Base-by-base conservation (phyloP, 2,797 vertebrate species). In the Thunnus albacares region DNA sequence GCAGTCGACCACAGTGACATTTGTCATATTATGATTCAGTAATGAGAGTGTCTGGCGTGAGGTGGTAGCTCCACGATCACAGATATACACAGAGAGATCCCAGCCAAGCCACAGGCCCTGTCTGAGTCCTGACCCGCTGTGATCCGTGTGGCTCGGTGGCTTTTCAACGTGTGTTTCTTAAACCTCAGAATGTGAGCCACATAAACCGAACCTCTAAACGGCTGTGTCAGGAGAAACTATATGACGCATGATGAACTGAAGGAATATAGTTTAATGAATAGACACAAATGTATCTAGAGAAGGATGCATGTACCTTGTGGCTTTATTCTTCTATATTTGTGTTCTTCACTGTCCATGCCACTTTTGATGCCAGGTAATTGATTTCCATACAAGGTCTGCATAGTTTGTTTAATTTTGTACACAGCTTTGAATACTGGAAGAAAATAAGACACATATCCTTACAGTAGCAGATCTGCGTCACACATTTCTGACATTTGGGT, bases 171-270 rank as follows among this genome's bases (percentile, higher is more conserved):
- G 87, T 89, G 91, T 89, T 92, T 92, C 84, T 87, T 82, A 71
- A 90, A 91, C 90, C 94, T 90, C 93, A 90, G 94, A 93, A 95
- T 93, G 94, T 68, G 85, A 86, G 91, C 92, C 94, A 91, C 90
- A 92, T 86, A 85, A 90, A 91, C 89, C 56, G 18, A 90, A 83
- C 79, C 71, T 83, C 83, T 87, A 90, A 94, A 93, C 61, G 73
- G 87, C 93, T 91, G 90, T 33, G 92, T 93, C 89, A 90, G 93
- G 89, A 92, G 80, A 92, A 93, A 90, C 68, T 85, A 66, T 77
- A 90, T 79, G 89, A 89, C 77, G 82, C 80, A 81, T 38, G 82
- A 81, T 77, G 57, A 84, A 81, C 77, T 60, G 38, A 80, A 76
- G 81, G 79, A 79, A 86, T 83, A 84, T 57, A 75, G 68, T 87